These are phyloP conservation scores for Colletes gigas DNA, from an alignment of 1,140 invertebrate genomes.

Conservation along the genomic window DNA sequence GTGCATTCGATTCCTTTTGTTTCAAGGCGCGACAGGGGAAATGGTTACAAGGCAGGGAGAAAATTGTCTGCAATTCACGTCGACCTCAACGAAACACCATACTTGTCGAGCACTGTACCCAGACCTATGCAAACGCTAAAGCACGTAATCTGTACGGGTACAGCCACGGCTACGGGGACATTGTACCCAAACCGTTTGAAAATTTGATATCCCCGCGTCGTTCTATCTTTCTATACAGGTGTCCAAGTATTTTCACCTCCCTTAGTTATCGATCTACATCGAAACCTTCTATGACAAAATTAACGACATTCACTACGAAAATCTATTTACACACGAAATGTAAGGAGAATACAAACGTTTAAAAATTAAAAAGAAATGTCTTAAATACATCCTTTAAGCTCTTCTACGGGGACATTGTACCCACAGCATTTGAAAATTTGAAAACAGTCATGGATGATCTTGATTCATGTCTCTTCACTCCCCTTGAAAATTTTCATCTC, in stretches of 20 bases:
- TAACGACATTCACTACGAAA: too few species aligned
- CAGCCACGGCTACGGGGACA: slow-evolving; percentile 1
- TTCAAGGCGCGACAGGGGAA: not conserved
- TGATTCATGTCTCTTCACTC: too few species aligned
- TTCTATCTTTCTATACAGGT: not conserved
- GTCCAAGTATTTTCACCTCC: not conserved
- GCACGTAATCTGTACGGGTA: not conserved
- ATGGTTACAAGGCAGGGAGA: slow-evolving; percentile 1
- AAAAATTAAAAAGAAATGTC: too few species aligned
- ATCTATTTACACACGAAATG: too few species aligned
- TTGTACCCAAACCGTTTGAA: slow-evolving; percentile 15
- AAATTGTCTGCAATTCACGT: slow-evolving; percentile 33
- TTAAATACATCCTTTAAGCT: too few species aligned
- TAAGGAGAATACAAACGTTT: too few species aligned
- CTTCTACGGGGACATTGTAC: not conserved
- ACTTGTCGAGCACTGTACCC: not conserved
- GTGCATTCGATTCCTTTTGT: not conserved
- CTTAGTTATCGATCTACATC: not conserved
- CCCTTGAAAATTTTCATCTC: not conserved
- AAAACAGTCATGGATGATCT: too few species aligned
- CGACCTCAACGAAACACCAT: not conserved
- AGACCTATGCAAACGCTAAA: not conserved
- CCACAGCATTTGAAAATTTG: slow-evolving; percentile 18
- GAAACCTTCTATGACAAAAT: too few species aligned
- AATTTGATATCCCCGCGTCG: slow-evolving; percentile 13